Evolutionary conservation across 2,797 vertebrate genomes (phyloP).

Genomic region (Melanogrammus aeglefinus): DNA sequence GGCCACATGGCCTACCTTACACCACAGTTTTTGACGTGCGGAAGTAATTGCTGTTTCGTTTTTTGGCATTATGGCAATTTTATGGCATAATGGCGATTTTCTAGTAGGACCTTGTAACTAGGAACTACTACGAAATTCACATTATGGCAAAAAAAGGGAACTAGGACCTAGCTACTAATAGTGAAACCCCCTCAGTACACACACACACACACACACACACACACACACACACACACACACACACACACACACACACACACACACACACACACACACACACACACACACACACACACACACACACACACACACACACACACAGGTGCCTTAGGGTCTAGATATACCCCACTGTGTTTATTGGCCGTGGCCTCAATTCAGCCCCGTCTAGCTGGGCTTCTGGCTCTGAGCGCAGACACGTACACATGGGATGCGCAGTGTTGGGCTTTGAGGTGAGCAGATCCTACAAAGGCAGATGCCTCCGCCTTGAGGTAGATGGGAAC

Average conservation of each 20-base stretch:
- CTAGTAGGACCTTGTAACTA: too few species aligned
- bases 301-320: neutral
- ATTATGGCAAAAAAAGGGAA: too few species aligned
- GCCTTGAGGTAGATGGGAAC: neutral
- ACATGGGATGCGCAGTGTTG: neutral
- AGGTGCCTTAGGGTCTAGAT: neutral
- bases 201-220: neutral
- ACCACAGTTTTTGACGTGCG: neutral
- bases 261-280: slow-evolving; percentile 11
- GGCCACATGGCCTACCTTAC: neutral
- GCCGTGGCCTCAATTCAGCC: neutral
- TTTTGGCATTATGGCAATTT: too few species aligned
- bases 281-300: neutral
- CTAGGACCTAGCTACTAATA: too few species aligned
- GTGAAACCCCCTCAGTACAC: too few species aligned
- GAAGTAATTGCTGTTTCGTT: too few species aligned
- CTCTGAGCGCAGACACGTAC: neutral
- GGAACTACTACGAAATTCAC: too few species aligned
- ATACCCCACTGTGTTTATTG: neutral
- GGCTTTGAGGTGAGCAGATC: neutral
- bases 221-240: neutral
- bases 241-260: slow-evolving; percentile 6
- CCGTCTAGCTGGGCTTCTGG: neutral
- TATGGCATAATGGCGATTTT: too few species aligned
- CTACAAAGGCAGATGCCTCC: neutral